Base-by-base conservation (phyloP, 2,113 vertebrate genomes). In the Furnarius figulus region DNA sequence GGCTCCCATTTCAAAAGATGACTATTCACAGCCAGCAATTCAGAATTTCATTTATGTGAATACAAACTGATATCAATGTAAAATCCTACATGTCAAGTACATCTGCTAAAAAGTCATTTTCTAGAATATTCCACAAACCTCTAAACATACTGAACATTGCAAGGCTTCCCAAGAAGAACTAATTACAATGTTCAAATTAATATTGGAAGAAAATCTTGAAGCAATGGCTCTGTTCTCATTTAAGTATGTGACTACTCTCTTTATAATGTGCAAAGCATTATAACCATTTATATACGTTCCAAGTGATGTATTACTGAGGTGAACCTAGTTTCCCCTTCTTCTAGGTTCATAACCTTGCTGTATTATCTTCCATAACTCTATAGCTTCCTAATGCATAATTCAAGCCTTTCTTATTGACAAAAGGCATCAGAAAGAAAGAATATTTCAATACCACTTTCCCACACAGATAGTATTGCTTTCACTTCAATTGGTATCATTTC, bases 351-450 rank as follows among this genome's bases (percentile, higher is more conserved):
- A 96, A 96, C 95, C 95, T 90, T 79, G 28, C 93, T 95, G 90
- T 94, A 96, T 96, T 96, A 96, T 96, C 95, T 97, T 96, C 90
- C 93, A 96, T 95, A 95, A 94, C 88, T 96, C 86, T 89, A 92
- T 94, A 93, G 96, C 86, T 93, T 81, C 70, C 93, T 93, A 95
- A 95, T 97, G 96, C 92, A 97, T 96, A 97, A 97, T 97, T 97
- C 96, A 97, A 97, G 90, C 68, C 86, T 90, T 89, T 94, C 94
- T 96, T 97, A 95, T 95, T 96, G 95, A 95, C 91, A 93, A 96
- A 96, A 96, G 86, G 72, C 72, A 0, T 87, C 63, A 77, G 93
- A 93, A 94, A 92, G 81, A 93, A 78, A 92, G 89, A 88, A 59
- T 90, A 42, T 94, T 89, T 83, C 88, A 75, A 62, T 46, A 89